phyloP scores from a whole-genome alignment of 2,888 invertebrate genomes.

The Mythimna vitellina region DNA sequence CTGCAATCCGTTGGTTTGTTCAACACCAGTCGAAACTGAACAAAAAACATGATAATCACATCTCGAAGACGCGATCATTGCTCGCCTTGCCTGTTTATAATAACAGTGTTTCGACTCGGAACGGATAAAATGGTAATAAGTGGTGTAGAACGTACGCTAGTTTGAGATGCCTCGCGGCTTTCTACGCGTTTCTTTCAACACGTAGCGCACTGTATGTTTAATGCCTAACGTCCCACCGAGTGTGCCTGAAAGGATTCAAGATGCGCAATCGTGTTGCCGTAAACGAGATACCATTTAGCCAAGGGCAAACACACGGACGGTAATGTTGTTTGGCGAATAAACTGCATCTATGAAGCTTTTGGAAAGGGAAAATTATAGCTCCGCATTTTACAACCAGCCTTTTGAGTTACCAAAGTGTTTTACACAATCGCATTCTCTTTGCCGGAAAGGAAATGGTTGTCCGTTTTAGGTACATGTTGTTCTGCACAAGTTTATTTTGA shows the following conservation, averaged over 20 bases:
- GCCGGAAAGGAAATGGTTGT: conserved; percentile 29
- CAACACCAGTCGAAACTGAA: conserved; percentile 75
- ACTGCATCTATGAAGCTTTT: conserved; percentile 74
- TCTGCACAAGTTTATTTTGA: conserved; percentile 26
- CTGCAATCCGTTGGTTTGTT: conserved; percentile 62
- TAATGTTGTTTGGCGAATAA: conserved; percentile 75
- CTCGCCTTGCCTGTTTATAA: conserved; percentile 85
- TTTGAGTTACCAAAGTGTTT: conserved; percentile 50
- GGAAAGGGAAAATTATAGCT: conserved; percentile 78
- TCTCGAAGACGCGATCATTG: conserved; percentile 84
- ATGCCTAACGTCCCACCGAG: conserved; percentile 79
- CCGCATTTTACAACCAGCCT: conserved; percentile 57
- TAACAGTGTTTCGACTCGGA: conserved; percentile 84
- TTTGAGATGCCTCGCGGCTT: conserved; percentile 83
- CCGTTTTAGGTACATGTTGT: conserved; percentile 34
- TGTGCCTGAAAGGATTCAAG: conserved; percentile 82
- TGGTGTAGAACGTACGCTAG: conserved; percentile 80
- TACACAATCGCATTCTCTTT: conserved; percentile 41
- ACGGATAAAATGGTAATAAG: conserved; percentile 87
- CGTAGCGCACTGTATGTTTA: conserved; percentile 88
- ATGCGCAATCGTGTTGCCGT: conserved; percentile 85
- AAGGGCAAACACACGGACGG: conserved; percentile 77
- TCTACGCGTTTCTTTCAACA: conserved; percentile 87
- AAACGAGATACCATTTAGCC: conserved; percentile 87
- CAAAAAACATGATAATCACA: conserved; percentile 83